Evolutionary conservation across 2,888 invertebrate species (phyloP), one percentile per base, ranked within the genome.

Genomic region (Pimpla rufipes): DNA sequence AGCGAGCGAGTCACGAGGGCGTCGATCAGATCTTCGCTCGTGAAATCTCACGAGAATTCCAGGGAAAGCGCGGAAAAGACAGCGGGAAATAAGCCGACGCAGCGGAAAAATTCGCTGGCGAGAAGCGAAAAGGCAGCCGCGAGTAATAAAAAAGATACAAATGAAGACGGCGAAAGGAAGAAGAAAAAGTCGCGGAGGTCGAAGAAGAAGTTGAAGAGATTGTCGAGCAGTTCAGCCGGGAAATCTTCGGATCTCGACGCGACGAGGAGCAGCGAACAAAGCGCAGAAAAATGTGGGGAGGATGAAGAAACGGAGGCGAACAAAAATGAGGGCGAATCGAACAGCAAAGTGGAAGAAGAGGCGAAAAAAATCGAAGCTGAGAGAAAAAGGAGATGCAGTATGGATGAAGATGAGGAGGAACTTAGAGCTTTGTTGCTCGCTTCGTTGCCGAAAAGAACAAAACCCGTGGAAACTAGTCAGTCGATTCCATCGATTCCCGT

Each of bases 371-470:
- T 13, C 23, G 55, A 23, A 50, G 50, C 29, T n/a, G 76, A 85
- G 50, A 83, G 78, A 74, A 79, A 85, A 21, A 87, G 90, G 66
- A 89, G 91, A 77, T 83, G 86, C 42, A 93, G 92, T 52, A 35
- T 91, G 3, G 93, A 93, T 0, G 93, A 93, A n/a, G 93, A 93
- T 64, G 93, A 92, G 59, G 90, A 93, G 62, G 88, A 87, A n/a
- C 86, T 93, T 3, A 85, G 93, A 55, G 91, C 90, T 21, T 87
- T 90, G 81, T 74, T 93, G 23, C 70, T 93, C 10, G 93, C 93
- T 18, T 93, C 92, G 11, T 79, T 93, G 35, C 89, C 90, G 1
- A 93, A 91, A 80, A 85, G 91, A 42, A 21, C 74, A 13, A 85
- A 84, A 66, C 16, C 47, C 6, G 62, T 35, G 7, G 85, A 84